Evolutionary conservation across 1,140 invertebrate species (phyloP), one percentile per base, ranked within the genome.

Genomic region (Diachasma alloeum): DNA sequence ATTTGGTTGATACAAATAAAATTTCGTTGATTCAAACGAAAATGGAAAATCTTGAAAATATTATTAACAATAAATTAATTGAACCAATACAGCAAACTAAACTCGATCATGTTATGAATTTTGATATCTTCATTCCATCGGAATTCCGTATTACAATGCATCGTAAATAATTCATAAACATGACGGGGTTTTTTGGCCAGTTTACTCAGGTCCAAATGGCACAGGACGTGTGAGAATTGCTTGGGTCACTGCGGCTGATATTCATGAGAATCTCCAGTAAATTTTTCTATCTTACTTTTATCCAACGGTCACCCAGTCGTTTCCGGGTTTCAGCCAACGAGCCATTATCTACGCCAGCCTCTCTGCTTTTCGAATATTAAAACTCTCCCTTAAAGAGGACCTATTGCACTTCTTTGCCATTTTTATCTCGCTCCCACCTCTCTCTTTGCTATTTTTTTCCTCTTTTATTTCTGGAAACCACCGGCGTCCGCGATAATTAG

Each of bases 181-280:
- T 19, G 48, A 19, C 15, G 48, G 2, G n/a, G 15, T 56, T 56
- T 56, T 56, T 56, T 19, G n/a, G 48, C 1, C 48, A 56, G 48
- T 56, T 56, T 56, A 56, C 1, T 4, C 48, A 19, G 48, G 13
- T 22, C 6, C 2, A 56, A 56, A 22, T 22, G 5, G 19, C 22
- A 26, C 24, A n/a, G 13, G 24, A 68, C 17, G 73, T 75, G 73
- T 42, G 59, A 66, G 31, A 75, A 75, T 11, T 75, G 59, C 39
- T 75, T 75, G 73, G 73, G 73, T 75, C 73, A 75, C 73, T 75
- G 73, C 73, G 73, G 73, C 67, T 75, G 73, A 75, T 68, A 75
- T 75, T 75, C 73, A 75, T 75, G 73, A 75, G 19, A 24, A n/a
- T 46, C 10, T 24, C 37, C 31, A 11, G n/a, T 68, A 9, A 5